Base-by-base conservation (phyloP, 2,888 invertebrate genomes). In the Tribolium freemani region DNA sequence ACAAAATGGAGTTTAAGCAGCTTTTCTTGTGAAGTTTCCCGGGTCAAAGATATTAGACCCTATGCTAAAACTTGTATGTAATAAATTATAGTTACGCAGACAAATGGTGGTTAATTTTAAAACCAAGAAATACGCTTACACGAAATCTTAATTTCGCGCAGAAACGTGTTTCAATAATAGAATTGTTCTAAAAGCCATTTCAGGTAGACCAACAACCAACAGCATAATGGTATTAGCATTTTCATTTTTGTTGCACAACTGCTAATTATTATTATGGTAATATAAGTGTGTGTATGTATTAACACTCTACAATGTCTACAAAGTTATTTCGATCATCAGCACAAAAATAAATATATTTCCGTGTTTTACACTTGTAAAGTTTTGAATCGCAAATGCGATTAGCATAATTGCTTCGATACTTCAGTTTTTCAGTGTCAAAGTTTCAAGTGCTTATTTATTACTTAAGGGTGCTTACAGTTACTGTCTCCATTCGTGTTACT, bases 31-130 rank as follows among this genome's bases (percentile, higher is more conserved):
- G 30, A 67, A 67, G 38, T 67, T 67, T 67, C 9, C 8, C 57
- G 46, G 67, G 67, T 67, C 67, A 67, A 57, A 67, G 56, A 57
- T 67, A 67, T 67, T 67, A 67, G 31, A 67, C 31, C 30, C 21
- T 44, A 44, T 66, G 38, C 46, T 67, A 46, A 67, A 67, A 67
- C 56, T 67, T 67, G 67, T 57, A 20, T 31, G 48, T 20, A 57
- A 67, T 67, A 67, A 67, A 67, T 67, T 67, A 57, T 51, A 56
- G 56, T 67, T 67, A 67, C 46, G 67, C 45, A 56, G 67, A 67
- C 67, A 57, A 67, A 67, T 67, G 67, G 56, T 11, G 67, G 67
- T 30, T 67, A 67, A 67, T 67, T 57, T 67, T 57, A 51, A 53
- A 31, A 67, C 54, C 30, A 51, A 53, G 64, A 44, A 53, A 45